Base-by-base conservation (phyloP, 1,140 invertebrate species). In the Arctopsyche grandis region DNA sequence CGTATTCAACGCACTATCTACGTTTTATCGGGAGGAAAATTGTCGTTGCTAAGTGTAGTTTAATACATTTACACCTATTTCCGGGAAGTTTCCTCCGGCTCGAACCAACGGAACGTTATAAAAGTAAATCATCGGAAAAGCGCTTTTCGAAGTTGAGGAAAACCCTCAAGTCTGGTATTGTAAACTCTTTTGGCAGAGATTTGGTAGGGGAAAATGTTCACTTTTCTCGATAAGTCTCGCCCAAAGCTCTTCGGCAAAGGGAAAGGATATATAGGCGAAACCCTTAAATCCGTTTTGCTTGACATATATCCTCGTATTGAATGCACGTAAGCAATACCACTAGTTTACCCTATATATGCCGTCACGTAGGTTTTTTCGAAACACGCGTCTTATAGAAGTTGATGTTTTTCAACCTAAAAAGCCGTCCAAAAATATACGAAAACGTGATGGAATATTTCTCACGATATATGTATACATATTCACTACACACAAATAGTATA, bases 71-170 rank as follows among this genome's bases (percentile, higher is more conserved):
- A 76, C 74, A 76, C 74, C 74, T 79, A 73, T 74, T 43, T 63
- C 43, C n/a, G n/a, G 63, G 60, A 79, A 16, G 73, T 73, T 79
- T 46, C 14, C 52, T 58, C 73, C 56, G 9, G 14, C 22, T 22
- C 63, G 22, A 52, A 52, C 48, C 12, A 14, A 52, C 29, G 43
- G 46, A 46, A 43, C 77, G 69, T 43, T 48, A 69, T 69, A 75
- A 70, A 77, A 80, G 79, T 80, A 80, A 80, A 80, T 80, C 79
- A 80, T 80, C 69, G 75, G 44, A 80, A 80, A 80, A 76, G 75
- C 69, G 79, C 75, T 80, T 79, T 80, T 70, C 63, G 73, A 80
- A 46, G 56, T 80, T 44, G 75, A 56, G 48, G 74, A 73, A 73
- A 80, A 79, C 63, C 76, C 79, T 69, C 74, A 76, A 46, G 74